Conservation (phyloP, 2,888 invertebrate genomes). For the Cephus nigrinus region DNA sequence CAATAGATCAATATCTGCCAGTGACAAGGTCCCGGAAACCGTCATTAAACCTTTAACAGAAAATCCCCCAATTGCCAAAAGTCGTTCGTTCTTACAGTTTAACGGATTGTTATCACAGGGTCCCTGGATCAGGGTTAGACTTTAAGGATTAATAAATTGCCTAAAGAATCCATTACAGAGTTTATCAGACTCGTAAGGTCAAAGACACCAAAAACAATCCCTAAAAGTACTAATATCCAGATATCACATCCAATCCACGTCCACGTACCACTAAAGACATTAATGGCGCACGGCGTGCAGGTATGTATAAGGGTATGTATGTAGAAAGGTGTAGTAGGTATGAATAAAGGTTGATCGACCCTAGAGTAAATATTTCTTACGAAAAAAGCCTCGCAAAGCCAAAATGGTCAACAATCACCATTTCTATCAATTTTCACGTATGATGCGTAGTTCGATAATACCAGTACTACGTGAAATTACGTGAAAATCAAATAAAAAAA, state of each 20-base stretch:
- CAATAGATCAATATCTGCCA: background rate
- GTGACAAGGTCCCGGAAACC: background rate
- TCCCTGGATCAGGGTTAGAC: background rate
- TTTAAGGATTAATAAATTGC: background rate
- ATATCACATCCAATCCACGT: background rate
- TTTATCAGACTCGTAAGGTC: background rate
- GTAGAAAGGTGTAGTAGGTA: background rate
- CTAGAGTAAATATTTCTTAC: background rate
- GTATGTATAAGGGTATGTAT: background rate
- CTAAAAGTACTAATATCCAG: background rate
- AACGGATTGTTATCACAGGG: background rate
- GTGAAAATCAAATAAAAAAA: background rate
- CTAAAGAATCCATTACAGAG: background rate
- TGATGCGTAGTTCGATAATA: background rate
- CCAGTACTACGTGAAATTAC: background rate
- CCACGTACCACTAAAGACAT: background rate
- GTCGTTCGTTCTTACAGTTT: too few species aligned
- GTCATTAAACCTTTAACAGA: background rate
- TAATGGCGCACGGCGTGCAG: too few species aligned
- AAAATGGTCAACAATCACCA: background rate
- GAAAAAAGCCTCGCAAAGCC: background rate
- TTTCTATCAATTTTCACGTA: background rate
- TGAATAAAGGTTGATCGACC: background rate
- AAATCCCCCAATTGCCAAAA: background rate
- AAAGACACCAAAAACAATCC: background rate